These are phyloP conservation scores for Cyanistes caeruleus DNA, from an alignment of 2,113 vertebrate genomes.

Conservation along the genomic window DNA sequence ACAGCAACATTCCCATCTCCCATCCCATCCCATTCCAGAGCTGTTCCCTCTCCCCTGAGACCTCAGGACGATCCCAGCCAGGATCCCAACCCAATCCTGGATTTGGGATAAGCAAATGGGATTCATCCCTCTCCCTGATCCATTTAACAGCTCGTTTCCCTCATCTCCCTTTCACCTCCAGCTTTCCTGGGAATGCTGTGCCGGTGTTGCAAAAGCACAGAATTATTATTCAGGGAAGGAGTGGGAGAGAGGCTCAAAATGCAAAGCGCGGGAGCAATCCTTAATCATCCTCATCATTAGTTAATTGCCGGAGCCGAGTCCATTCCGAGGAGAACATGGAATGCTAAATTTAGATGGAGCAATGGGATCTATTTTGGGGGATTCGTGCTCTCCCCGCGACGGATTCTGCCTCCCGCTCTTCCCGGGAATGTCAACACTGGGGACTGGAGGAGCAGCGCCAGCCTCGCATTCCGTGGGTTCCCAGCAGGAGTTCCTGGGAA, in stretches of 20 bases:
- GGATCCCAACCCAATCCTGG: background rate
- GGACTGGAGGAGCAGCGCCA: background rate
- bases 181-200: background rate
- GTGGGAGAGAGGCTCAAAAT: slow-evolving; percentile 27
- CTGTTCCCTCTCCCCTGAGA: background rate
- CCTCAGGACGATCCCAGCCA: background rate
- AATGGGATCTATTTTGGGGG: background rate
- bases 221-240: slow-evolving; percentile 25
- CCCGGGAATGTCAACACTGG: background rate
- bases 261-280: slow-evolving; percentile 2
- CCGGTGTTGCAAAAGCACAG: background rate
- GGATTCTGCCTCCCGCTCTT: background rate
- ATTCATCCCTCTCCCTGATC: background rate
- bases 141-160: background rate
- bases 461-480: background rate
- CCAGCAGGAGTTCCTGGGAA: background rate
- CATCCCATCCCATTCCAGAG: background rate
- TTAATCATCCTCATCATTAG: slow-evolving; percentile 58
- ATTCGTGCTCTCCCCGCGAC: background rate
- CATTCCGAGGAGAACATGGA: slow-evolving; percentile 25
- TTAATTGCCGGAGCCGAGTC: slow-evolving; percentile 37
- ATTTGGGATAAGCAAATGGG: background rate
- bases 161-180: background rate
- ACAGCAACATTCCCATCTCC: background rate
- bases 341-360: slow-evolving; percentile 45